A percentile compares a stretch with the other conserved stretches of the same genome.
phyloP scores from a whole-genome alignment of 2,888 invertebrate species.

The Ichneumoninae sp. region DNA sequence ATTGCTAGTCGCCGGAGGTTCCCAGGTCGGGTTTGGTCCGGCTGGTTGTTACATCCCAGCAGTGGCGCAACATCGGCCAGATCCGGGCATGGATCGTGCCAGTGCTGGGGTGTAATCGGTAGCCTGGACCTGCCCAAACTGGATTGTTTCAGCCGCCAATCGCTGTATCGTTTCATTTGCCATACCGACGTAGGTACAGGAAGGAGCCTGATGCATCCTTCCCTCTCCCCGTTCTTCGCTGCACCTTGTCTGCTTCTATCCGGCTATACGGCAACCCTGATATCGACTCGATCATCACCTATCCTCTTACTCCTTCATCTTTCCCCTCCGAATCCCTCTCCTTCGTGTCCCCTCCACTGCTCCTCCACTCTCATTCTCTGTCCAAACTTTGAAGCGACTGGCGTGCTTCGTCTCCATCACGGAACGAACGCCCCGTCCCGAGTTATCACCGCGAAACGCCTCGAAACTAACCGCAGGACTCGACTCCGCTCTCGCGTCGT shows the following conservation, averaged over 20 bases:
- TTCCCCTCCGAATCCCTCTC: constrained; percentile 21
- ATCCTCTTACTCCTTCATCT: constrained; percentile 22
- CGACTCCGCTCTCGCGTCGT: constrained; percentile 64
- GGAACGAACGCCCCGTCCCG: constrained; percentile 67
- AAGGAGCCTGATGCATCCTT: not conserved
- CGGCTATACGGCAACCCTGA: not conserved
- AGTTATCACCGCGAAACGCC: constrained; percentile 71
- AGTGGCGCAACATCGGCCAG: no score
- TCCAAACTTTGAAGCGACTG: constrained; percentile 74
- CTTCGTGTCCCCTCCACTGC: constrained; percentile 2
- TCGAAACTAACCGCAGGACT: constrained; percentile 72
- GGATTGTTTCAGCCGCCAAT: no score
- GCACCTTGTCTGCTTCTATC: not conserved
- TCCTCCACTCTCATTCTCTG: constrained; percentile 65
- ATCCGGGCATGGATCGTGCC: no score
- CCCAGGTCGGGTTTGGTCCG: not conserved
- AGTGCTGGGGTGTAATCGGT: no score
- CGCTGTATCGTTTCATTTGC: not conserved
- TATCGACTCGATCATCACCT: constrained; percentile 29
- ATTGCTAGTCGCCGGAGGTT: not conserved
- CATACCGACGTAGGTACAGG: not conserved
- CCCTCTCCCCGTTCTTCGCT: not conserved
- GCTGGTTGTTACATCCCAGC: no score
- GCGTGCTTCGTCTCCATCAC: constrained; percentile 75
- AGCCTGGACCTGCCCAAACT: no score